Conservation (phyloP, 2,113 vertebrate genomes). For the Pituophis catenifer region DNA sequence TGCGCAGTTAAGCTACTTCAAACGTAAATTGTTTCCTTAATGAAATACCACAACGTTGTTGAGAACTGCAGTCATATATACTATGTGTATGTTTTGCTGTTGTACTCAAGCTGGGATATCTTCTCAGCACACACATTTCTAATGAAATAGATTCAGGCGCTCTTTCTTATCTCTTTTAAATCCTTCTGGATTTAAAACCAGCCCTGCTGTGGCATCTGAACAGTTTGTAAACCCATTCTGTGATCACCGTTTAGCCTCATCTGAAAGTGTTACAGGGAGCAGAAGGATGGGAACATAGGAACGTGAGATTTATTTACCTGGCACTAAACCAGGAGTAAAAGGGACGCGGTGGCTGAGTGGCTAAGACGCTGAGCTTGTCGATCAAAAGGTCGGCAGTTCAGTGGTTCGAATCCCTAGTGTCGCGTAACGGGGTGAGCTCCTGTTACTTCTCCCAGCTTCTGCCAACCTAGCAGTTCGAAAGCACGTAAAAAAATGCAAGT, state of each 20-base stretch:
- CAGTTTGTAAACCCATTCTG: not conserved
- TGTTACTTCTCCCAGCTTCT: too few species aligned
- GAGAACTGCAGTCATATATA: not conserved
- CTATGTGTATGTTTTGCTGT: not conserved
- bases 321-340: not conserved
- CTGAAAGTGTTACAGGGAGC: not conserved
- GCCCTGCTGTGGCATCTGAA: not conserved
- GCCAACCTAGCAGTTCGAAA: too few species aligned
- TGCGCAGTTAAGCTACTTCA: not conserved
- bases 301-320: slow-evolving; percentile 7
- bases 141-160: not conserved
- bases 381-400: too few species aligned
- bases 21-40: not conserved
- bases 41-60: not conserved
- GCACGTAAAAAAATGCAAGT: too few species aligned
- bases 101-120: not conserved
- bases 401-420: too few species aligned
- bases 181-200: not conserved
- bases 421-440: too few species aligned
- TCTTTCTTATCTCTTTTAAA: not conserved
- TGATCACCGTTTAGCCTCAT: not conserved
- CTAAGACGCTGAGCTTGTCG: too few species aligned
- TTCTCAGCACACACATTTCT: not conserved
- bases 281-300: not conserved
- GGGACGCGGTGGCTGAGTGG: too few species aligned